Conservation (phyloP, 1,140 invertebrate species). For the Zaprionus camerounensis region DNA sequence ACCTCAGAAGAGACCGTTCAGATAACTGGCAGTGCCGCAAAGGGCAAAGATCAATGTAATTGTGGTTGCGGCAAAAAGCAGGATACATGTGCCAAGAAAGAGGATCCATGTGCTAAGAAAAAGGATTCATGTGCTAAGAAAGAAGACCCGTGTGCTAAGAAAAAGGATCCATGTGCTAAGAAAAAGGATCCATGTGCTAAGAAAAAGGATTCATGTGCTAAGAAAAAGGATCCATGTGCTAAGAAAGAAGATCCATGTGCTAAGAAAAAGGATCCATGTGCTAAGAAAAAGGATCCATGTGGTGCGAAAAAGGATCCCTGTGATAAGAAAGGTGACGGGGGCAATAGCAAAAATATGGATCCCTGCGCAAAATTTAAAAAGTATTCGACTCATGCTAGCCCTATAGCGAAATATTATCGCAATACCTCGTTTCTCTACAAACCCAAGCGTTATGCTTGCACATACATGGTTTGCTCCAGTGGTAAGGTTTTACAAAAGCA, state of each 20-base stretch:
- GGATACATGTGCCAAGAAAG: no score
- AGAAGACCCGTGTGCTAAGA: no score
- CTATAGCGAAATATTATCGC: background rate
- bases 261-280: no score
- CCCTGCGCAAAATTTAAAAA: slow-evolving; percentile 37
- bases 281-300: no score
- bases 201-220: no score
- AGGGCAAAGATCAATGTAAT: background rate
- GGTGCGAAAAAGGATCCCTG: background rate
- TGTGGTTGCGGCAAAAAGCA: no score
- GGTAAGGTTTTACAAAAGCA: slow-evolving; percentile 1
- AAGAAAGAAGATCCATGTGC: no score
- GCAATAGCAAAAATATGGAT: slow-evolving; percentile 10
- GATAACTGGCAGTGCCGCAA: slow-evolving; percentile 31
- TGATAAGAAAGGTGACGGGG: background rate
- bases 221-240: no score
- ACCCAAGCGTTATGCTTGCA: slow-evolving; percentile 47
- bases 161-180: no score
- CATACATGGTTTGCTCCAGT: background rate
- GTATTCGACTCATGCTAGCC: slow-evolving; percentile 44
- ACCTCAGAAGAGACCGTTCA: slow-evolving; percentile 15
- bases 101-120: no score
- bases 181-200: no score
- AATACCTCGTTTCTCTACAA: background rate
- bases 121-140: no score